These are phyloP conservation scores for Thalassoma bifasciatum DNA, from an alignment of 2,113 vertebrate genomes.

Conservation along the genomic window DNA sequence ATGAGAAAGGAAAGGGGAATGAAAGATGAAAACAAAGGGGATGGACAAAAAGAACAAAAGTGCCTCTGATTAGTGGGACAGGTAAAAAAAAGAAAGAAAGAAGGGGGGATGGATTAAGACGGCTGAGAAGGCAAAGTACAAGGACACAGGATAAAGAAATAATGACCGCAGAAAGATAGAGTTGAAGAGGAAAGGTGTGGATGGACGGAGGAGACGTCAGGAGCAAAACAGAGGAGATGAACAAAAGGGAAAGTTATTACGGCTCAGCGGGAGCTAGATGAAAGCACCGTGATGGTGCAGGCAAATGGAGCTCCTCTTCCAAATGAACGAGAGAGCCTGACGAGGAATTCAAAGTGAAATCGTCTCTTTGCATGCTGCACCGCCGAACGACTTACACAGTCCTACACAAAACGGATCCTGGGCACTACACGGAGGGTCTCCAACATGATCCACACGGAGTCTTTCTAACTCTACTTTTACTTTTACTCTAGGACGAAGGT, in stretches of 20 bases:
- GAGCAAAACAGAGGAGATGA: constrained; percentile 26
- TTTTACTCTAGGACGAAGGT: too few species aligned
- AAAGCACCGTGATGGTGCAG: constrained; percentile 50
- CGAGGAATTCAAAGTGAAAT: constrained; percentile 48
- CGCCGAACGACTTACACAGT: background rate
- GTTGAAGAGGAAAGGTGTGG: constrained; percentile 29
- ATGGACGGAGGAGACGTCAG: constrained; percentile 18
- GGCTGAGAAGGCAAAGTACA: background rate
- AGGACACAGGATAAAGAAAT: background rate
- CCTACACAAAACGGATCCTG: background rate
- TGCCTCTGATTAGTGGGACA: background rate
- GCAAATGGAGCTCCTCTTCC: constrained; percentile 50
- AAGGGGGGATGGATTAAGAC: background rate
- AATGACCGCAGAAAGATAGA: constrained; percentile 3
- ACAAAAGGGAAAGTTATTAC: constrained; percentile 61
- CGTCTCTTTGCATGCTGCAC: constrained; percentile 6
- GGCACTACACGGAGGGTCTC: background rate
- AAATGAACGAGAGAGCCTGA: constrained; percentile 57
- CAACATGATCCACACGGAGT: background rate
- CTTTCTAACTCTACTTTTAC: background rate
- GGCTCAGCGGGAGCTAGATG: constrained; percentile 55
- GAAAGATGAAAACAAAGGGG: background rate
- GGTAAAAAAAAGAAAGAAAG: background rate
- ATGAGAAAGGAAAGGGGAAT: background rate
- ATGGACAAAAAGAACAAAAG: background rate